These are phyloP conservation scores for Eriosoma lanigerum DNA, from an alignment of 1,140 invertebrate genomes.

Conservation along the genomic window DNA sequence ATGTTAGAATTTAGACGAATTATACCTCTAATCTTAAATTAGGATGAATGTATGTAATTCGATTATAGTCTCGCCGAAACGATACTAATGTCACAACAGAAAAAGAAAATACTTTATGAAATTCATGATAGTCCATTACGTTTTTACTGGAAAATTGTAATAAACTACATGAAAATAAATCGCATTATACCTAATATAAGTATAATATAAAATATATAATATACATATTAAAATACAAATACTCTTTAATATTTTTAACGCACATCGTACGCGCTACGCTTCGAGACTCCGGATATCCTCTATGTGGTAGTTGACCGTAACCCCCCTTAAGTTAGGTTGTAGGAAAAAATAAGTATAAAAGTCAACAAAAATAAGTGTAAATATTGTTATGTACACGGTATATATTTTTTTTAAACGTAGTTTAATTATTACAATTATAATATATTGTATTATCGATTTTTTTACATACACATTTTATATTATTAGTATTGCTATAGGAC, in stretches of 20 bases:
- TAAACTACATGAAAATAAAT: background rate
- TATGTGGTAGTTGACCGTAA: conserved; percentile 2
- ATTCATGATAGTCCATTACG: background rate
- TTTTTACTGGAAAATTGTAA: background rate
- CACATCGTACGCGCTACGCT: background rate
- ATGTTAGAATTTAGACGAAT: too few relatives aligned
- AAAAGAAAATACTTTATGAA: background rate
- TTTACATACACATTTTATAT: too few relatives aligned
- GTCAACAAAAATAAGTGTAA: background rate
- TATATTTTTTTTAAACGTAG: too few relatives aligned
- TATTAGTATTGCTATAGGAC: too few relatives aligned
- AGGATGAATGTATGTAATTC: conserved; percentile 8
- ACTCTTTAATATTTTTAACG: background rate
- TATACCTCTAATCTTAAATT: conserved; percentile 23
- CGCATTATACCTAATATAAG: background rate
- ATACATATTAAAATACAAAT: background rate
- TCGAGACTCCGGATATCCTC: conserved; percentile 34
- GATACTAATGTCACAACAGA: background rate
- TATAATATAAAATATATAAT: background rate
- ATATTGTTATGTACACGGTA: too few relatives aligned
- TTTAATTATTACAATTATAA: too few relatives aligned
- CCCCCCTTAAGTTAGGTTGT: background rate
- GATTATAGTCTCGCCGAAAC: background rate
- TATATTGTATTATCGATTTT: too few relatives aligned
- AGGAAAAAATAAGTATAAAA: background rate